These are phyloP conservation scores for Amiota mariae DNA, from an alignment of 2,888 invertebrate genomes.

Conservation along the genomic window DNA sequence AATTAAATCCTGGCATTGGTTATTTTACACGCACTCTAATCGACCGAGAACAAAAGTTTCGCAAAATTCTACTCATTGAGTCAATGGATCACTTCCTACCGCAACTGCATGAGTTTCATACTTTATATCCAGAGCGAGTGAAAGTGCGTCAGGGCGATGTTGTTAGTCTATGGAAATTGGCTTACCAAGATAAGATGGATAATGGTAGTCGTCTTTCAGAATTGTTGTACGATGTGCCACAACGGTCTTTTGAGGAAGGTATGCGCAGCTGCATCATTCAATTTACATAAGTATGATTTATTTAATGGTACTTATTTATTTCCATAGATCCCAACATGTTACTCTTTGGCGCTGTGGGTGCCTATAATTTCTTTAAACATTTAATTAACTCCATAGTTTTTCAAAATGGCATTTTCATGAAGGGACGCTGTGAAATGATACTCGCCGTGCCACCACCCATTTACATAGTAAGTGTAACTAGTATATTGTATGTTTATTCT, in stretches of 20 bases:
- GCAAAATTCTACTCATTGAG: slow-evolving; percentile 78
- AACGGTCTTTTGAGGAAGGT: slow-evolving; percentile 74
- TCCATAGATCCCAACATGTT: slow-evolving; percentile 77
- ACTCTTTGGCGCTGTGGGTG: slow-evolving; percentile 75
- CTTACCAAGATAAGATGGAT: slow-evolving; percentile 77
- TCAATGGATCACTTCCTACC: slow-evolving; percentile 74
- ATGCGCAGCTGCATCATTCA: slow-evolving; percentile 51
- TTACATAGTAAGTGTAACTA: slow-evolving; percentile 77
- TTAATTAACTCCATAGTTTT: slow-evolving; percentile 78
- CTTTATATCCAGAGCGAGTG: slow-evolving; percentile 59
- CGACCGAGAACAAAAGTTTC: slow-evolving; percentile 73
- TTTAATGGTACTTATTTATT: slow-evolving; percentile 9
- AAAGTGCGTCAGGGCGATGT: slow-evolving; percentile 75
- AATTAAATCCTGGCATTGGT: slow-evolving; percentile 82
- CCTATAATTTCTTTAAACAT: slow-evolving; percentile 77
- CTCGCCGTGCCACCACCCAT: slow-evolving; percentile 77
- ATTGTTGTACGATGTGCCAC: slow-evolving; percentile 76
- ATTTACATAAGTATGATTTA: not conserved
- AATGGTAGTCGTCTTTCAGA: slow-evolving; percentile 75
- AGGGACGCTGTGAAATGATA: slow-evolving; percentile 79
- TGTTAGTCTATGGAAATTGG: slow-evolving; percentile 76
- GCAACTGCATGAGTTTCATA: slow-evolving; percentile 69
- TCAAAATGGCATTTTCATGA: slow-evolving; percentile 75
- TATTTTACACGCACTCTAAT: slow-evolving; percentile 77
- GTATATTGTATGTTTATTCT: not conserved